Percentiles rank a stretch among this genome's conserved stretches.
These are phyloP conservation scores for Actias luna DNA, from an alignment of 2,888 invertebrate genomes.

Conservation along the genomic window DNA sequence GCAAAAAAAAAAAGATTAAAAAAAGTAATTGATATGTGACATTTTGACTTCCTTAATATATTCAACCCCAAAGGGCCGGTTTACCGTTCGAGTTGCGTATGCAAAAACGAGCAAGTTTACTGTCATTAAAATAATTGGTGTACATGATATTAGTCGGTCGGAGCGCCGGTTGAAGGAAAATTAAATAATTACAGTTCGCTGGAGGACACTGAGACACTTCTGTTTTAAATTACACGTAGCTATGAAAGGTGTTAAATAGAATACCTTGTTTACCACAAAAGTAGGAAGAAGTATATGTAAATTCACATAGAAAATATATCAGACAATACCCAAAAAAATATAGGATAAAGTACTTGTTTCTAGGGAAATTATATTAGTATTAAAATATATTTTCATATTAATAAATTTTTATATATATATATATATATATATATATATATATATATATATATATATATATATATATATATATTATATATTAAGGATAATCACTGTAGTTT, in stretches of 20 bases:
- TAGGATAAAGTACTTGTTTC: neutral
- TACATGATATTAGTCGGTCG: neutral
- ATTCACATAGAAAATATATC: neutral
- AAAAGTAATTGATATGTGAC: neutral
- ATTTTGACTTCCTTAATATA: neutral
- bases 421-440: too few relatives aligned
- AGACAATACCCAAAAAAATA: neutral
- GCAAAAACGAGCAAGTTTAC: conserved; percentile 1
- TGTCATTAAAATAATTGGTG: conserved; percentile 2
- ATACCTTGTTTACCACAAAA: neutral
- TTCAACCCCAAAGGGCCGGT: neutral
- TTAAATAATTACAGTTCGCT: neutral
- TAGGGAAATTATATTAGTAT: too few relatives aligned
- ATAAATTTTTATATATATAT: too few relatives aligned
- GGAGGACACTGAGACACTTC: neutral
- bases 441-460: too few relatives aligned
- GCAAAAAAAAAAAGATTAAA: neutral
- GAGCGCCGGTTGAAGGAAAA: neutral
- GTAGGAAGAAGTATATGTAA: neutral
- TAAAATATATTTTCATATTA: too few relatives aligned
- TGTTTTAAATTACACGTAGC: neutral
- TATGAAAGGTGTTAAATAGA: neutral
- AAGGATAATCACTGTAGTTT: too few relatives aligned
- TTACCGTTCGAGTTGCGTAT: neutral
- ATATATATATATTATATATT: too few relatives aligned